Base-by-base conservation (phyloP, 1,140 invertebrate species). In the Nylanderia fulva region DNA sequence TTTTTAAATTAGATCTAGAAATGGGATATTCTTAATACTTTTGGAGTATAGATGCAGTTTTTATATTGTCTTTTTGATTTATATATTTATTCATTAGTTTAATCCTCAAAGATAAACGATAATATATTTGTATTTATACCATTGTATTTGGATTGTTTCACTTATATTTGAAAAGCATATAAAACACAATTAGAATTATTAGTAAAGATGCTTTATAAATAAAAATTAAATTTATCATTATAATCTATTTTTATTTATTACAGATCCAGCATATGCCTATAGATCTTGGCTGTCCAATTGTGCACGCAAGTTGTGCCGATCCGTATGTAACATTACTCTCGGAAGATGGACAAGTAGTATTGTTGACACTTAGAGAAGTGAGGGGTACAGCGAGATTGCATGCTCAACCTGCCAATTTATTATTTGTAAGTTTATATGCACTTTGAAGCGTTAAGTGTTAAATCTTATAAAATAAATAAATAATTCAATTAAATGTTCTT, bases 241-340 rank as follows among this genome's bases (percentile, higher is more conserved):
- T n/a, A n/a, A 68, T 86, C 80, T 58, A 66, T 29, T n/a, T n/a
- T n/a, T 13, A 68, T 61, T 76, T 64, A 80, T 91, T 96, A 48
- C 96, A 98, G 91, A 95, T 99, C 36, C 98, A 99, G 94, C 97
- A 98, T 79, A 97, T 98, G 86, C 97, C 97, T 33, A 95, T 99
- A 68, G 98, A 99, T 94, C 95, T 99, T 60, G 98, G 98, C 11
- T 98, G 97, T 71, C 97, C 98, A 0, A 97, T 99, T 45, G 95
- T 98, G 3, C 97, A 97, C 88, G 98, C 98, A 13, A 97, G 97
- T 27, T 96, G 97, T 82, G 98, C 98, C 5, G 99, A 99, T 96
- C 99, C 99, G 0, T 99, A 99, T 92, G 95, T 99, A 27, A 96
- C 98, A 29, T 95, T 99, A 79, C 95, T 99, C 90, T 97, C 97